Conservation (phyloP, 1,140 invertebrate species). For the Tetraneura akinire region DNA sequence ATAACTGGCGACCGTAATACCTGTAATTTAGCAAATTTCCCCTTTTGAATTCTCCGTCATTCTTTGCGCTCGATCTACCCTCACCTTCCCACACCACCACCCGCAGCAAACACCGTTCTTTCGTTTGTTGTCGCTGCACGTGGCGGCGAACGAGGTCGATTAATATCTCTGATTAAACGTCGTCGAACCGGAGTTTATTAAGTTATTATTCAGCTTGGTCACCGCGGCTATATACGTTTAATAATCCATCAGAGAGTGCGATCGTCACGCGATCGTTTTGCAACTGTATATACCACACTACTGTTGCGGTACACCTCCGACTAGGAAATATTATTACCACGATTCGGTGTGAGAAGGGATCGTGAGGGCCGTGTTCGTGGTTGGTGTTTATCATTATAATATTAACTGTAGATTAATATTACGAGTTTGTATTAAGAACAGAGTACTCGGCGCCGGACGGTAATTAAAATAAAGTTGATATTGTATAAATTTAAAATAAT, state of each 20-base stretch:
- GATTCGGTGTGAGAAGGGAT: no score
- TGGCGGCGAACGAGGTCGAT: neutral
- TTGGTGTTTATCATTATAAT: neutral
- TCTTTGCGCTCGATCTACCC: neutral
- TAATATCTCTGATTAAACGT: conserved; percentile 25
- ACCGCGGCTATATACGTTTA: conserved; percentile 11
- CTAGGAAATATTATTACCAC: neutral
- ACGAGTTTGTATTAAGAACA: neutral
- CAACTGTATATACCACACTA: neutral
- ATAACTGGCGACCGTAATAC: neutral
- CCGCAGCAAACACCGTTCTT: no score
- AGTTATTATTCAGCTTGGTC: conserved; percentile 28
- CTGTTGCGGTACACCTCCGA: neutral
- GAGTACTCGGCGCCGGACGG: neutral
- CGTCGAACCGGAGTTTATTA: conserved; percentile 40
- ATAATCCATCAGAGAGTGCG: neutral
- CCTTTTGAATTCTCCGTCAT: neutral
- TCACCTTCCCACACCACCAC: neutral
- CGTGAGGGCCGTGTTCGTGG: neutral
- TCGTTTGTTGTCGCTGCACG: no score
- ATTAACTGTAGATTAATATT: neutral
- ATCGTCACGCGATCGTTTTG: conserved; percentile 30
- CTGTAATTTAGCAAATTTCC: neutral
- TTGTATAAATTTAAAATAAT: no score
- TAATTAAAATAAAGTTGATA: no score